These are phyloP conservation scores for Gymnorhina tibicen DNA, from an alignment of 2,113 vertebrate genomes.

Conservation along the genomic window DNA sequence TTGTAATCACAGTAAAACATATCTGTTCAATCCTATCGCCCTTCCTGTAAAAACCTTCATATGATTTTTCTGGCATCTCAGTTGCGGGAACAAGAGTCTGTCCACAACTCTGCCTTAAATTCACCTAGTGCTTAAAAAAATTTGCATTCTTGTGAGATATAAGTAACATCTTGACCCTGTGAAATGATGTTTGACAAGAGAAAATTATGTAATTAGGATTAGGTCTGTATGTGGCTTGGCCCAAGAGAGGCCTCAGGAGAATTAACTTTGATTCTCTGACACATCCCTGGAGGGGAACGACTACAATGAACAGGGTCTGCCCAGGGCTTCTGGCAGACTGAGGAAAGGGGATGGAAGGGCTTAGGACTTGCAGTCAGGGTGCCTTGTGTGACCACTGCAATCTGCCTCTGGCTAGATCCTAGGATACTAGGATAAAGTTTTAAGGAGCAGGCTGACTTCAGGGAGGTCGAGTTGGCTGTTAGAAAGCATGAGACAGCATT, in stretches of 20 bases:
- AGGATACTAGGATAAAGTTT: background rate
- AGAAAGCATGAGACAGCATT: background rate
- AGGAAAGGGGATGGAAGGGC: background rate
- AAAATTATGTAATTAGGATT: background rate
- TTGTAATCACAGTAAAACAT: background rate
- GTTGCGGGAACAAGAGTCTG: background rate
- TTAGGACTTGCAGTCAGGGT: background rate
- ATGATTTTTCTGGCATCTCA: background rate
- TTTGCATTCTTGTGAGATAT: background rate
- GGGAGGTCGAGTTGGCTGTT: background rate
- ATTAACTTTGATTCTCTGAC: background rate
- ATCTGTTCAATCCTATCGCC: background rate
- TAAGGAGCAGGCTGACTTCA: background rate
- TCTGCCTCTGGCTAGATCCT: background rate
- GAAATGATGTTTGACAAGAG: background rate
- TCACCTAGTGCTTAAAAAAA: background rate
- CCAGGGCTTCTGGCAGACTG: background rate
- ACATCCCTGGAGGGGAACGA: background rate
- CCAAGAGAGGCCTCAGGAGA: background rate
- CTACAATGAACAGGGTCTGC: background rate
- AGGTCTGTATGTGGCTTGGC: background rate
- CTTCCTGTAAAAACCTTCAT: background rate
- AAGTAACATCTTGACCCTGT: background rate
- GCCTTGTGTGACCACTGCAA: background rate
- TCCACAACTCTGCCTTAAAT: background rate